Conservation (phyloP, 2,113 vertebrate species). For the Caracal caracal region DNA sequence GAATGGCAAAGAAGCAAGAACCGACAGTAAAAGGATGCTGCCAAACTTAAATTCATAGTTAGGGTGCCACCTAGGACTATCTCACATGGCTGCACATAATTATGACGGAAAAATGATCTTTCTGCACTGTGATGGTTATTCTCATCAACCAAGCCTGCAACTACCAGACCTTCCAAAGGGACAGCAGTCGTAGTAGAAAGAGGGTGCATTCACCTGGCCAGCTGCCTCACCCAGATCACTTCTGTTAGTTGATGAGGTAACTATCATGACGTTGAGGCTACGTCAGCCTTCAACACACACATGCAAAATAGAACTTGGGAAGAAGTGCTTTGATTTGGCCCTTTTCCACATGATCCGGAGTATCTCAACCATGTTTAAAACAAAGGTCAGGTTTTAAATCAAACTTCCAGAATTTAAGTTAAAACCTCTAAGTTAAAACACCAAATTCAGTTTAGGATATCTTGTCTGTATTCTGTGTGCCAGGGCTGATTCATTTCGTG, state of each 20-base stretch:
- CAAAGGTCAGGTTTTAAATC: background rate
- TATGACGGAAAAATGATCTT: background rate
- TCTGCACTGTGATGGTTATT: background rate
- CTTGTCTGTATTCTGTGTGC: background rate
- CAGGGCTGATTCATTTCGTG: background rate
- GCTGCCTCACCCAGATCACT: background rate
- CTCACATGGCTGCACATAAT: background rate
- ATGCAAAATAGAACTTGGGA: background rate
- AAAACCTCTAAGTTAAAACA: background rate
- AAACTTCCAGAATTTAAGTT: slow-evolving; percentile 5
- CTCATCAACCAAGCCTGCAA: background rate
- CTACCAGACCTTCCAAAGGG: background rate
- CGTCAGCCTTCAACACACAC: background rate
- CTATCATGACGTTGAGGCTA: background rate
- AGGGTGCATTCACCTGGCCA: background rate
- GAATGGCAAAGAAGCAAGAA: background rate
- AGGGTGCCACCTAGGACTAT: background rate
- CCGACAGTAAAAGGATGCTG: background rate
- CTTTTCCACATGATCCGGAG: background rate
- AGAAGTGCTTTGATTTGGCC: background rate
- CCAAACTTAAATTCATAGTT: background rate
- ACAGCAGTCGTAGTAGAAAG: background rate
- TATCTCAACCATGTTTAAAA: background rate
- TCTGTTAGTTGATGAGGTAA: background rate
- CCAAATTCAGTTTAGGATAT: slow-evolving; percentile 1